These are phyloP conservation scores for Mohoua ochrocephala DNA, from an alignment of 2,113 vertebrate genomes.

Conservation along the genomic window DNA sequence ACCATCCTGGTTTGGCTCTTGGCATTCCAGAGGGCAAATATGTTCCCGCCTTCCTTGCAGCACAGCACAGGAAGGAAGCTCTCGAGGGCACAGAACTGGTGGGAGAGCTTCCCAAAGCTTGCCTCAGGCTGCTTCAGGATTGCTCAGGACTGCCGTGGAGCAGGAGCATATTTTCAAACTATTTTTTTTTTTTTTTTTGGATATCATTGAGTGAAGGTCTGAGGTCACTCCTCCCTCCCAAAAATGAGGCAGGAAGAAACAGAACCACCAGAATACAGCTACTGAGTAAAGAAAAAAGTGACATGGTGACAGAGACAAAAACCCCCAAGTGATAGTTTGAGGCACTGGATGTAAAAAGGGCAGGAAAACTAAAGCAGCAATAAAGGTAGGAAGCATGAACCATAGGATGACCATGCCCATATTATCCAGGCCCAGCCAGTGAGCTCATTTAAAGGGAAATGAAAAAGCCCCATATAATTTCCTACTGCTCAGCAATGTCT, in stretches of 20 bases:
- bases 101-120: not conserved
- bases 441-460: slow-evolving; percentile 54
- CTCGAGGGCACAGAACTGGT: not conserved
- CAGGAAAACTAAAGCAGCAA: not conserved
- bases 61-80: not conserved
- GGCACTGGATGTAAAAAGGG: not conserved
- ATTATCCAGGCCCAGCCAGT: slow-evolving; percentile 1
- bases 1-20: not conserved
- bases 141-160: not conserved
- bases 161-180: not conserved
- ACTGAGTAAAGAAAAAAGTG: not conserved
- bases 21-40: not conserved
- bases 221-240: not conserved
- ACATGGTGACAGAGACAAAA: not conserved
- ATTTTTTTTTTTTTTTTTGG: not conserved
- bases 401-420: not conserved
- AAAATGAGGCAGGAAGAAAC: not conserved
- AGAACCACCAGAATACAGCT: not conserved
- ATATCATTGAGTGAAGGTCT: not conserved
- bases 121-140: not conserved
- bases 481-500: slow-evolving; percentile 38
- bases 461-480: slow-evolving; percentile 47
- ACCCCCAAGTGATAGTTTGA: not conserved
- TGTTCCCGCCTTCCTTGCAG: not conserved
- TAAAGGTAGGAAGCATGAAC: not conserved